These are phyloP conservation scores for Acropora yongei DNA, from an alignment of 64 coral and sea anemone species.

Conservation along the genomic window DNA sequence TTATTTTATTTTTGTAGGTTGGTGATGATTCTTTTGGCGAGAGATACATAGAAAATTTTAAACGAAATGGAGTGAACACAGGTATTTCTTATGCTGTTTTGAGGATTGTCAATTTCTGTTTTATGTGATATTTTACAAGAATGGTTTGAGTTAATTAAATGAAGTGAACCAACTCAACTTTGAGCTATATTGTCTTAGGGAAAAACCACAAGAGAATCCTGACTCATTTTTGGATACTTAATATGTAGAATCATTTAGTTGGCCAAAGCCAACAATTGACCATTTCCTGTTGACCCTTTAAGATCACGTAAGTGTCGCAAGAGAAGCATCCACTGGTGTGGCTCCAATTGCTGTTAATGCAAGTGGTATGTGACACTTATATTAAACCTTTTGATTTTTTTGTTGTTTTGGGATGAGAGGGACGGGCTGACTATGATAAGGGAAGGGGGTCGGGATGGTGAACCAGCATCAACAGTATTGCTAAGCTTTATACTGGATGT, in stretches of 20 bases:
- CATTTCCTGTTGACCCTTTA: not conserved
- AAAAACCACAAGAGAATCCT: no score
- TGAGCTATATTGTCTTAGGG: no score
- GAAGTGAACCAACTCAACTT: no score
- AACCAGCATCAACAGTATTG: no score
- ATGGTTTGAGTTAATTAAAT: no score
- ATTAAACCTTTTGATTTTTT: not conserved
- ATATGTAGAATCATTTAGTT: no score
- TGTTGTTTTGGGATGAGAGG: not conserved
- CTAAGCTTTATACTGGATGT: no score
- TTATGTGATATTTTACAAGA: no score
- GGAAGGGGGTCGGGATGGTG: no score
- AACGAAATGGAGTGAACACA: constrained; percentile 90
- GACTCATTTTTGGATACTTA: no score
- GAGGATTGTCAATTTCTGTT: no score
- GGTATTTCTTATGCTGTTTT: constrained; percentile 40
- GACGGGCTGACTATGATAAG: not conserved
- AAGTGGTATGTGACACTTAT: not conserved
- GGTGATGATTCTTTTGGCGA: constrained; percentile 97
- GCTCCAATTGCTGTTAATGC: constrained; percentile 95
- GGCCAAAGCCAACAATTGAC: no score
- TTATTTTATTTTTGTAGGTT: constrained; percentile 54
- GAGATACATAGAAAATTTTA: constrained; percentile 89
- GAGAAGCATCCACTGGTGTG: constrained; percentile 91
- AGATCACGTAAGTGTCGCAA: constrained; percentile 90